These are phyloP conservation scores for Anagrus nilaparvatae DNA, from an alignment of 1,140 invertebrate species.

Conservation along the genomic window DNA sequence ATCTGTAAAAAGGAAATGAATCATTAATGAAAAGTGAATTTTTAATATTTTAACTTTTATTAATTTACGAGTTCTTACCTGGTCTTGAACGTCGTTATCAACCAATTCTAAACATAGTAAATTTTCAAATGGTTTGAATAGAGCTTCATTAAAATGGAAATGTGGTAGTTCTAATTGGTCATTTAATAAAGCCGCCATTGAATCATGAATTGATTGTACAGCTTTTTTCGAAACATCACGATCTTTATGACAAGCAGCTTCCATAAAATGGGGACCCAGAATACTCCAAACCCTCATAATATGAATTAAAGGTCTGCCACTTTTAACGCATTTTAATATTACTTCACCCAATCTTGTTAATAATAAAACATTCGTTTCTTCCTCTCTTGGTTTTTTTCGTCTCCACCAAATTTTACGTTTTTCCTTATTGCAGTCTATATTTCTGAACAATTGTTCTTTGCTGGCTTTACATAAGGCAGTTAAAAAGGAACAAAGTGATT, in stretches of 20 bases:
- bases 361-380: constrained; percentile 49
- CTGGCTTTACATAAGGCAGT: constrained; percentile 71
- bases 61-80: constrained; percentile 52
- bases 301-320: constrained; percentile 78
- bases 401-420: constrained; percentile 46
- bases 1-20: constrained; percentile 51
- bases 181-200: constrained; percentile 77
- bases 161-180: constrained; percentile 81
- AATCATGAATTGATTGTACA: constrained; percentile 87
- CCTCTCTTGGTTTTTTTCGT: constrained; percentile 40
- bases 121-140: constrained; percentile 93
- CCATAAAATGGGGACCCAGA: constrained; percentile 83
- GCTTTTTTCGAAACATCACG: constrained; percentile 80
- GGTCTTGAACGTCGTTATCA: constrained; percentile 79
- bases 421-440: constrained; percentile 34
- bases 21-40: too few species aligned
- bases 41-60: too few species aligned
- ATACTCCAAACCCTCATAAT: constrained; percentile 85
- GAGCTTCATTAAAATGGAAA: constrained; percentile 90
- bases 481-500: constrained; percentile 71
- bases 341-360: constrained; percentile 73
- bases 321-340: constrained; percentile 74
- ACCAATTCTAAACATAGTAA: constrained; percentile 84
- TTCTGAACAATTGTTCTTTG: constrained; percentile 62
- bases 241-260: constrained; percentile 87